phyloP scores from a whole-genome alignment of 2,113 vertebrate genomes.

The Cephalopterus ornatus region DNA sequence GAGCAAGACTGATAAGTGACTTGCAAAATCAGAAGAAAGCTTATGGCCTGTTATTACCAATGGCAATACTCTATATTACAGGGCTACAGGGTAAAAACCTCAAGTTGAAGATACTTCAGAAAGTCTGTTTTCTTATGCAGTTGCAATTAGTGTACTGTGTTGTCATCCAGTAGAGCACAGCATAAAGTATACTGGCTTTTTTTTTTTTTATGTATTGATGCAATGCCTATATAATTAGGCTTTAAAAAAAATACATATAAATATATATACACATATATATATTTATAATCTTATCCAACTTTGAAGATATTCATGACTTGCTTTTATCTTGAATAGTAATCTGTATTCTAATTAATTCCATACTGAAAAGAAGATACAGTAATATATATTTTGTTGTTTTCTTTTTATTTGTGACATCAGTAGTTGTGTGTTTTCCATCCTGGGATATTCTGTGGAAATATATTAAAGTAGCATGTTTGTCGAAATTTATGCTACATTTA shows the following conservation, averaged over 20 bases:
- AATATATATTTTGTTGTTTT: neutral
- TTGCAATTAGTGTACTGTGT: neutral
- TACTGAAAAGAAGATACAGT: neutral
- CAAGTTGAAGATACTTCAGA: neutral
- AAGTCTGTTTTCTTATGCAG: neutral
- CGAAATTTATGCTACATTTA: neutral
- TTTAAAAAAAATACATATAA: neutral
- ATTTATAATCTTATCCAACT: neutral
- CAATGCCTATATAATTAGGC: neutral
- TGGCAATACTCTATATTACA: neutral
- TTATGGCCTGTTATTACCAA: neutral
- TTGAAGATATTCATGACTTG: neutral
- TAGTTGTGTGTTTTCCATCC: neutral
- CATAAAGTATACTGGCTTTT: neutral
- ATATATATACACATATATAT: neutral
- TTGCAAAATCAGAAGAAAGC: neutral
- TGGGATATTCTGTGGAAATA: neutral
- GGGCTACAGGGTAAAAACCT: neutral
- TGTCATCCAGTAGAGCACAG: neutral
- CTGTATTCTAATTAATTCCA: neutral
- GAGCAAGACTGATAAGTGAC: neutral
- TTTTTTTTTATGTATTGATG: neutral
- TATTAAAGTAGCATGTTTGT: neutral
- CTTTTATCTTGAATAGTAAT: neutral
- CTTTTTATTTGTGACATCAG: neutral